A percentile compares a stretch with the other conserved stretches of the same genome.
These are phyloP conservation scores for Anser cygnoides DNA, from an alignment of 2,113 vertebrate genomes.

Conservation along the genomic window DNA sequence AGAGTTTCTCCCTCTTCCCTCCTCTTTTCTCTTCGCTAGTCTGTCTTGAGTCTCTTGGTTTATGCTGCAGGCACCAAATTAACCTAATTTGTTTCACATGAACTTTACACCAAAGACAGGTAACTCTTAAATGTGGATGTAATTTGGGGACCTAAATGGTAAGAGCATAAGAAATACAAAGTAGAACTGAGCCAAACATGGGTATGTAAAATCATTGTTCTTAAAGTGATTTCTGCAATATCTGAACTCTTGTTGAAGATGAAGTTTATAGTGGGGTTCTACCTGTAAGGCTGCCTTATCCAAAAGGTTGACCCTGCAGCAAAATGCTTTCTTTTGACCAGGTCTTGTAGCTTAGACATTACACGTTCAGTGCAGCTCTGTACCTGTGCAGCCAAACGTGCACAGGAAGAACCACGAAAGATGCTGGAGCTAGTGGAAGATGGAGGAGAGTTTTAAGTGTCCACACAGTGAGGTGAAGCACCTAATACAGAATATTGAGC, in stretches of 20 bases:
- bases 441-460: neutral
- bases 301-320: neutral
- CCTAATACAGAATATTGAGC: neutral
- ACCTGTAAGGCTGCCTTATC: neutral
- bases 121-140: neutral
- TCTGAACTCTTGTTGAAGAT: neutral
- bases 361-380: neutral
- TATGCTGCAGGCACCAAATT: neutral
- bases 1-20: neutral
- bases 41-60: neutral
- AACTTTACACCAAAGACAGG: neutral
- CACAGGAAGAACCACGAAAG: neutral
- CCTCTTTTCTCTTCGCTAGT: neutral
- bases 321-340: neutral
- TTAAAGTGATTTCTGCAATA: neutral
- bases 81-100: neutral
- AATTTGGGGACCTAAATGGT: neutral
- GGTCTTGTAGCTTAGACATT: neutral
- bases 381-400: neutral
- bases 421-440: neutral
- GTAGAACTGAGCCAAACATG: neutral
- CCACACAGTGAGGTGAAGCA: accelerated
- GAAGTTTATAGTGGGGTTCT: neutral
- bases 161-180: neutral
- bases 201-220: neutral